These are phyloP conservation scores for Patella caerulea DNA, from an alignment of 2,888 invertebrate species.

Conservation along the genomic window DNA sequence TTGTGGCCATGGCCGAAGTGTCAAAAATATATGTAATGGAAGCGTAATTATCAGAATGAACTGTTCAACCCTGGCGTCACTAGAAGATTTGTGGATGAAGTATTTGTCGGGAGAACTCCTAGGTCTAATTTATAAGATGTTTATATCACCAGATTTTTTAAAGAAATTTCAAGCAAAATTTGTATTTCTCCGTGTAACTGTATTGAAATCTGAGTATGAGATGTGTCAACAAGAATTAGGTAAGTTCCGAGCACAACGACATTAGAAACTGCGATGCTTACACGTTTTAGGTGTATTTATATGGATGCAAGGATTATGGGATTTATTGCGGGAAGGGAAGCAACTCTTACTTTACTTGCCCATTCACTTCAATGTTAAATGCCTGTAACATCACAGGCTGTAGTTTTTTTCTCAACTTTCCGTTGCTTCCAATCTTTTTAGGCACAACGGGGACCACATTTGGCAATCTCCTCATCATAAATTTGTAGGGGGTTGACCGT, in stretches of 20 bases:
- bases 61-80: constrained; percentile 28
- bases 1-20: constrained; percentile 27
- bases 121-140: constrained; percentile 14
- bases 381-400: too few species aligned
- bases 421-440: too few species aligned
- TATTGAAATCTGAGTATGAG: constrained; percentile 12
- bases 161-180: neutral
- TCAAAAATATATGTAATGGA: constrained; percentile 28
- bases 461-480: too few species aligned
- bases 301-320: too few species aligned
- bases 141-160: constrained; percentile 16
- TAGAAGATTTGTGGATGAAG: constrained; percentile 31
- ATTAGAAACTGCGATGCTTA: too few species aligned
- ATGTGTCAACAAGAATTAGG: constrained; percentile 22
- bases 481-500: too few species aligned
- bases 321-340: too few species aligned
- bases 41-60: constrained; percentile 33
- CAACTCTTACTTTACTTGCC: too few species aligned
- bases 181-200: constrained; percentile 9
- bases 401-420: too few species aligned
- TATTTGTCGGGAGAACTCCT: constrained; percentile 27
- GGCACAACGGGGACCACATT: too few species aligned
- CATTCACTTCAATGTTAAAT: too few species aligned
- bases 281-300: too few species aligned
- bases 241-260: neutral